Percentiles rank a stretch among this genome's conserved stretches.
phyloP scores from a whole-genome alignment of 2,797 vertebrate species.

The Danio albolineatus region DNA sequence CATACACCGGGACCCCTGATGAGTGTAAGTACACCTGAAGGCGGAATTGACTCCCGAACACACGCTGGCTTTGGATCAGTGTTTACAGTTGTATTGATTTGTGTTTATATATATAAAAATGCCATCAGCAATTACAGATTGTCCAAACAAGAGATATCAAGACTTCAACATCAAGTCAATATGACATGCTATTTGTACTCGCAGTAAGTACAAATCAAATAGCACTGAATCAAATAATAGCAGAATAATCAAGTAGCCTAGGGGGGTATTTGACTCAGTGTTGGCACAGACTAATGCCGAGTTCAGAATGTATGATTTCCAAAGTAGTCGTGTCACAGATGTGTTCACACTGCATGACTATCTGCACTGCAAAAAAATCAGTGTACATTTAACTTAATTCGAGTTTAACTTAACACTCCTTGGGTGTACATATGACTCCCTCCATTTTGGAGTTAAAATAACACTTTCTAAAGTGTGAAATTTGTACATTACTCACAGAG shows the following conservation, averaged over 20 bases:
- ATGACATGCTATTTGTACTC: not conserved
- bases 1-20: conserved; percentile 9
- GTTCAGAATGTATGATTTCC: no score
- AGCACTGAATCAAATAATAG: not conserved
- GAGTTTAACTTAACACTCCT: no score
- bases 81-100: conserved; percentile 19
- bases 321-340: no score
- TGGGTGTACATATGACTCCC: no score
- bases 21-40: conserved; percentile 9
- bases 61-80: conserved; percentile 31
- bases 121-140: conserved; percentile 16
- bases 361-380: no score
- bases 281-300: no score
- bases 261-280: not conserved
- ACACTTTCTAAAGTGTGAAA: no score
- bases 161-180: not conserved
- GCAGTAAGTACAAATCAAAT: no score
- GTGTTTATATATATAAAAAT: not conserved
- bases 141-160: not conserved
- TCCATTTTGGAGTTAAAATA: no score
- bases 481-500: no score
- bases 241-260: not conserved
- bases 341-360: no score
- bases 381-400: no score
- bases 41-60: conserved; percentile 16